Evolutionary conservation across 53 echinoderm and acorn worm species (phyloP).

Genomic region (Crossaster papposus): DNA sequence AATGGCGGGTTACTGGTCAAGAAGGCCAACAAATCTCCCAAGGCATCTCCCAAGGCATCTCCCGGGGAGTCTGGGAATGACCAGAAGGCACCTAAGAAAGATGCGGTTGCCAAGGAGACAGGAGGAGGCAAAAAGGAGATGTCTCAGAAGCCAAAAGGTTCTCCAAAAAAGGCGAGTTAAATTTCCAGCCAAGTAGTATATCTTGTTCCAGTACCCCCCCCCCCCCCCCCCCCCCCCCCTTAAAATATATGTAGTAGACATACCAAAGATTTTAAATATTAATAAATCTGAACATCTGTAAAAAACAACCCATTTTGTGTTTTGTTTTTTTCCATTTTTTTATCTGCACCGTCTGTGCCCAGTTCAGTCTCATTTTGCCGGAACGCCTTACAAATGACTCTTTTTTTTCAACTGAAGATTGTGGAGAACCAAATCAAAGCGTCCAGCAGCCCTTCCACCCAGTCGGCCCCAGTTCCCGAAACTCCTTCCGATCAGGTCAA

Average conservation of each 20-base stretch:
- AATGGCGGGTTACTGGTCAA: slow-evolving; percentile 1
- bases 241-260: too few relatives aligned
- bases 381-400: too few relatives aligned
- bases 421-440: slow-evolving; percentile 37
- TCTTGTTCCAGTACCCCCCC: too few relatives aligned
- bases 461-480: slow-evolving; percentile 18
- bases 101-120: neutral
- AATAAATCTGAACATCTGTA: too few relatives aligned
- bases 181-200: too few relatives aligned
- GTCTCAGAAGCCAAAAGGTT: slow-evolving; percentile 18
- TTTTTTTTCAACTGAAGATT: neutral
- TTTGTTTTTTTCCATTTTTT: too few relatives aligned
- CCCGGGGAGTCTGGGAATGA: slow-evolving; percentile 13
- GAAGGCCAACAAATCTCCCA: slow-evolving; percentile 21
- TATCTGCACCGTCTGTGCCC: too few relatives aligned
- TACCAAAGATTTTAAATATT: too few relatives aligned
- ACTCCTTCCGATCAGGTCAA: slow-evolving; percentile 26
- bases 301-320: too few relatives aligned
- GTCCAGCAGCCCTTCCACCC: slow-evolving; percentile 4
- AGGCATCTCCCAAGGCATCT: slow-evolving; percentile 23
- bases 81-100: slow-evolving; percentile 10
- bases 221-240: too few relatives aligned
- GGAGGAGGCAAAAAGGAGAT: neutral
- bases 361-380: too few relatives aligned
- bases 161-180: slow-evolving; percentile 36